Percentiles rank a stretch among this genome's conserved stretches.
These are phyloP conservation scores for Gordius sp. DNA, from an alignment of 2,888 invertebrate genomes.

Conservation along the genomic window DNA sequence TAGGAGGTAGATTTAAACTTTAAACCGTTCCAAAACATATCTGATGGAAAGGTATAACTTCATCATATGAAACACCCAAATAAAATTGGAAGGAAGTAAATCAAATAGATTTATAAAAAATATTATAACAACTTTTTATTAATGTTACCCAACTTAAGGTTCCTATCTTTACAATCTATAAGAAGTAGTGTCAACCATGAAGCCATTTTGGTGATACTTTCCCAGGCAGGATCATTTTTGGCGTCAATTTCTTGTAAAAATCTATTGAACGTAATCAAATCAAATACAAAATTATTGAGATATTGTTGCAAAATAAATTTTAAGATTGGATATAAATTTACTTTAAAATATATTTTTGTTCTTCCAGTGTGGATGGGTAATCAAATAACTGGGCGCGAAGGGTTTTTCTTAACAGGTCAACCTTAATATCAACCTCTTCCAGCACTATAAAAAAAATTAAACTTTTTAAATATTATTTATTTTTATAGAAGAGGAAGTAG, in stretches of 20 bases:
- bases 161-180: conserved; percentile 15
- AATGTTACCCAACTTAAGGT: neutral
- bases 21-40: too few species aligned
- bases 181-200: conserved; percentile 20
- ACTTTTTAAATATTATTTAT: neutral
- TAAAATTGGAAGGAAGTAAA: too few species aligned
- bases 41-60: too few species aligned
- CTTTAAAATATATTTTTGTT: conserved; percentile 74
- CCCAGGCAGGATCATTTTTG: conserved; percentile 19
- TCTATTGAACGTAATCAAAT: neutral
- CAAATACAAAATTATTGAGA: too few species aligned
- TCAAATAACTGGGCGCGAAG: conserved; percentile 55
- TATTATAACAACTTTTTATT: too few species aligned
- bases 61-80: too few species aligned
- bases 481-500: neutral
- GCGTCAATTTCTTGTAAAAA: neutral
- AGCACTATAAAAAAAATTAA: conserved; percentile 1
- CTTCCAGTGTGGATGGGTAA: conserved; percentile 67
- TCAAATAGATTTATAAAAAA: too few species aligned
- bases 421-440: conserved; percentile 53
- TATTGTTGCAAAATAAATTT: too few species aligned
- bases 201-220: conserved; percentile 22
- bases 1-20: too few species aligned
- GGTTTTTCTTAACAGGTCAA: conserved; percentile 49
- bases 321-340: too few species aligned